A percentile compares a stretch with the other conserved stretches of the same genome.
Evolutionary conservation across 2,888 invertebrate species (phyloP).

Genomic region (Pseudeuparius sepicola): DNA sequence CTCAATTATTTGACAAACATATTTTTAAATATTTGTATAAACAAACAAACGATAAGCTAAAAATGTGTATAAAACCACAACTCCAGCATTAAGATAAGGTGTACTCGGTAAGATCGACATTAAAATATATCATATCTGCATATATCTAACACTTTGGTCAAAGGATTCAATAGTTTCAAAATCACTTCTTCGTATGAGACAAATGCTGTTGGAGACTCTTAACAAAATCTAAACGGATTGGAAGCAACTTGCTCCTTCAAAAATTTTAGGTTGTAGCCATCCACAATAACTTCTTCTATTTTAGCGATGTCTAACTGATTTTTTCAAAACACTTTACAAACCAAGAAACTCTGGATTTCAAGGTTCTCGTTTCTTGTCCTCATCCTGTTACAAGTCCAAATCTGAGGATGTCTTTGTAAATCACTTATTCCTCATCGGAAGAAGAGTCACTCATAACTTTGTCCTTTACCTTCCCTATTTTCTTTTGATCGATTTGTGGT

Average conservation of each 20-base stretch:
- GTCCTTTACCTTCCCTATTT: conserved; percentile 8
- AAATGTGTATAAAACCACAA: conserved; percentile 9
- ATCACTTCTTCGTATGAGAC: conserved; percentile 11
- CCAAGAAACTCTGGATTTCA: neutral
- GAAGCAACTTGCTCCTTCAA: conserved; percentile 12
- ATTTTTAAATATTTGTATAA: too few species aligned
- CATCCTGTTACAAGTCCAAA: neutral
- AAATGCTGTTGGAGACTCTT: conserved; percentile 11
- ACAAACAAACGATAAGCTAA: too few species aligned
- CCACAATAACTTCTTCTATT: too few species aligned
- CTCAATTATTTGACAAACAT: too few species aligned
- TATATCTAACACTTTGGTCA: conserved; percentile 11
- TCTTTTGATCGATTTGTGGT: conserved; percentile 5
- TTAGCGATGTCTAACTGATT: too few species aligned
- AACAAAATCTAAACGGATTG: conserved; percentile 11
- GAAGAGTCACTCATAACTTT: conserved; percentile 7
- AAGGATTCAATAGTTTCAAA: conserved; percentile 13
- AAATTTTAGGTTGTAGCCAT: conserved; percentile 5
- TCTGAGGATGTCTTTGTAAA: conserved; percentile 7
- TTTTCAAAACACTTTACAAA: too few species aligned
- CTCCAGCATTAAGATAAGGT: conserved; percentile 11
- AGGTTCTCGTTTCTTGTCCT: conserved; percentile 1
- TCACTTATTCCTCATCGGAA: conserved; percentile 6
- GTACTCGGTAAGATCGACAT: conserved; percentile 14
- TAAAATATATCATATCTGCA: too few species aligned